Evolutionary conservation across 2,797 vertebrate genomes (phyloP).

Genomic region (Falco novaeseelandiae): DNA sequence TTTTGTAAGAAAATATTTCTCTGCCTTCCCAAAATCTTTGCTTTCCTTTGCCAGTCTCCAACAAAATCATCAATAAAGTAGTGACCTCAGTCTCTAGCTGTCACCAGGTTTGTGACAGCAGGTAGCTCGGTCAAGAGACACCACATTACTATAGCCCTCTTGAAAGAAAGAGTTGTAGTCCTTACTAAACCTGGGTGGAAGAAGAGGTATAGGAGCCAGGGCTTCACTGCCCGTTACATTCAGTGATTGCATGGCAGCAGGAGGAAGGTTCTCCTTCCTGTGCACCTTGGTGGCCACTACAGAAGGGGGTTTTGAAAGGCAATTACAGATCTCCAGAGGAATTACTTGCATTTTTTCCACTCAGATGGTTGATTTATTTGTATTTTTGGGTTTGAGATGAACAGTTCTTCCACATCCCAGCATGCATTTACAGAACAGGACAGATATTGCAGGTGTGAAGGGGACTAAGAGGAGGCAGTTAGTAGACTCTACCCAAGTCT

Average conservation of each 20-base stretch:
- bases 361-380: neutral
- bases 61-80: neutral
- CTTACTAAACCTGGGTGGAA: neutral
- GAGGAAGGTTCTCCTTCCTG: neutral
- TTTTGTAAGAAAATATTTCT: neutral
- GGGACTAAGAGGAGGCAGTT: neutral
- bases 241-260: fast-evolving
- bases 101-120: neutral
- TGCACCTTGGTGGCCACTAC: neutral
- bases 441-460: neutral
- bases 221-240: neutral
- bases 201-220: neutral
- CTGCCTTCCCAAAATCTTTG: neutral
- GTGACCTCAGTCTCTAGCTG: neutral
- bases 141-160: neutral
- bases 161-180: neutral
- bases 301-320: neutral
- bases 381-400: neutral
- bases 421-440: neutral
- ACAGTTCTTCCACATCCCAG: neutral
- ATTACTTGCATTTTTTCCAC: neutral
- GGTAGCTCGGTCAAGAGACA: neutral
- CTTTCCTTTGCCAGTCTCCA: neutral
- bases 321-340: neutral
- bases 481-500: neutral